These are phyloP conservation scores for Cirrhinus mrigala DNA, from an alignment of 2,797 vertebrate genomes.

Conservation along the genomic window DNA sequence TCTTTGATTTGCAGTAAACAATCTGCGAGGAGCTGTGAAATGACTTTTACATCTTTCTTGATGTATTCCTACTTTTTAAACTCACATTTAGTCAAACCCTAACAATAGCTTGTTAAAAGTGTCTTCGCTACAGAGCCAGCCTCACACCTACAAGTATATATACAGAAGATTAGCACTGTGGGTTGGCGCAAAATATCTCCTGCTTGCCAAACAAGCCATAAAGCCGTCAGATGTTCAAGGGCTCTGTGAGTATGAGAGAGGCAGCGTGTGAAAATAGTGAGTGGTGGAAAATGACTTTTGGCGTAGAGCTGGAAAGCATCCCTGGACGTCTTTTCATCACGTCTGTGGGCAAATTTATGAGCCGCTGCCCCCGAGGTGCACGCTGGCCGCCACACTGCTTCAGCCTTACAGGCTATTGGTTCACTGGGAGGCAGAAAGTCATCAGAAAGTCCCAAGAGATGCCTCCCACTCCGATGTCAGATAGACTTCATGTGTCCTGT, in stretches of 20 bases:
- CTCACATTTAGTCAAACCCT: constrained; percentile 27
- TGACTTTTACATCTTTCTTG: constrained; percentile 34
- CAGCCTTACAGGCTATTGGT: constrained; percentile 55
- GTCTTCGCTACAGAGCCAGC: constrained; percentile 57
- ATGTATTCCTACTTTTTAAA: constrained; percentile 30
- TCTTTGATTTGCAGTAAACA: constrained; percentile 52
- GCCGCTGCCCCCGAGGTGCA: constrained; percentile 48
- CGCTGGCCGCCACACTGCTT: constrained; percentile 48
- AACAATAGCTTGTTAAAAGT: constrained; percentile 47
- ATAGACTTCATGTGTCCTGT: constrained; percentile 65
- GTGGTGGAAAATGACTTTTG: constrained; percentile 63
- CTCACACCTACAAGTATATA: constrained; percentile 64
- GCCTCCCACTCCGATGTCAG: constrained; percentile 59
- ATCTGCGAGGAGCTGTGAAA: constrained; percentile 19
- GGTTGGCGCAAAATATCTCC: constrained; percentile 70
- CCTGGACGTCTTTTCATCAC: constrained; percentile 70
- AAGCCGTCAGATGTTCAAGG: constrained; percentile 80
- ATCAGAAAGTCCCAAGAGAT: constrained; percentile 61
- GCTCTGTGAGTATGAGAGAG: constrained; percentile 69
- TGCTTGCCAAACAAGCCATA: constrained; percentile 74
- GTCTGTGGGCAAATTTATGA: constrained; percentile 74
- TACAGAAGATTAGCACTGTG: constrained; percentile 75
- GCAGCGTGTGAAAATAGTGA: constrained; percentile 58
- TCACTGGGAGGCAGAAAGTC: constrained; percentile 66
- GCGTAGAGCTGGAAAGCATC: constrained; percentile 60